Percentiles rank a stretch among this genome's conserved stretches.
phyloP scores from a whole-genome alignment of 2,888 invertebrate species.

The Charanyca ferruginea region DNA sequence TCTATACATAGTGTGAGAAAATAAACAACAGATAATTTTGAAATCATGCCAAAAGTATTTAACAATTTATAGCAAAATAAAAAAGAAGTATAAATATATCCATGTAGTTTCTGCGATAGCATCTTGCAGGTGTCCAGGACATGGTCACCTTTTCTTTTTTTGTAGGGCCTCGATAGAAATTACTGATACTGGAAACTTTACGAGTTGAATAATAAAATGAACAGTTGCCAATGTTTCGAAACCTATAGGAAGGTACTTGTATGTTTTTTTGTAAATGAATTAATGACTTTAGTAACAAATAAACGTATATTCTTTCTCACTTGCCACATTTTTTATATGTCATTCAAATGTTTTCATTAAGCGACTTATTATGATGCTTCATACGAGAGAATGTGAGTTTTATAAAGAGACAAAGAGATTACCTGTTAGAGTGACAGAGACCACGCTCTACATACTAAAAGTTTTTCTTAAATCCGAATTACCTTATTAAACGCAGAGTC shows the following conservation, averaged over 20 bases:
- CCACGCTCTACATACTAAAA: neutral
- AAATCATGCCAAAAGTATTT: no score
- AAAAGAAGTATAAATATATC: no score
- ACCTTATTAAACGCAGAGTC: neutral
- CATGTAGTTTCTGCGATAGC: neutral
- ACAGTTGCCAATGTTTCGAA: neutral
- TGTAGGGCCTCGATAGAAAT: neutral
- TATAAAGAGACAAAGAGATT: no score
- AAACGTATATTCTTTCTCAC: no score
- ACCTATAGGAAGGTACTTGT: neutral
- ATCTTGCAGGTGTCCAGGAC: conserved; percentile 24
- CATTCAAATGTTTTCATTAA: neutral
- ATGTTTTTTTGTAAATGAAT: no score
- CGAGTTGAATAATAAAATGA: conserved; percentile 7
- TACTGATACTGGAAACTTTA: conserved; percentile 12
- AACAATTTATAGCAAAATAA: no score
- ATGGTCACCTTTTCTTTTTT: conserved; percentile 21
- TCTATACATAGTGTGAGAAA: no score
- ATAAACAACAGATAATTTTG: no score
- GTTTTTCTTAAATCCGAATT: neutral
- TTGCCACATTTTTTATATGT: neutral
- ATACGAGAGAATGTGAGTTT: no score
- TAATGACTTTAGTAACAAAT: no score
- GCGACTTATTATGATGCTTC: neutral
- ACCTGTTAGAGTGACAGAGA: no score